Base-by-base conservation (phyloP, 2,888 invertebrate genomes). In the Latrodectus hesperus region DNA sequence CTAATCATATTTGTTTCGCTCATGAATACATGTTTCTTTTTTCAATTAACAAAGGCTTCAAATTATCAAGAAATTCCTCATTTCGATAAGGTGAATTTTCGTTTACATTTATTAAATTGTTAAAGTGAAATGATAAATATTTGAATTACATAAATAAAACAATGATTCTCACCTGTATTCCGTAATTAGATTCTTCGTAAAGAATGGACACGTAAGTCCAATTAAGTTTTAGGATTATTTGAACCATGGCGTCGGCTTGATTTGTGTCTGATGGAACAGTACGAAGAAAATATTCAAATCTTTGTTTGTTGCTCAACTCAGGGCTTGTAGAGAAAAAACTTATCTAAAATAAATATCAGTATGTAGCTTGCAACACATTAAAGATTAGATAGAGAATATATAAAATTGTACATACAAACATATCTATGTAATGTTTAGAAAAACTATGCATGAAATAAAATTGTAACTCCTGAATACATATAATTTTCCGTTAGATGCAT, bases 151-250 rank as follows among this genome's bases (percentile, higher is more conserved):
- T 38, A 38, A 38, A 38, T 38, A 38, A 38, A 6, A 38, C 4
- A 22, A 65, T 9, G 38, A 16, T 17, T 51, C 78, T 78, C 77
- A 89, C 98, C 95, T 97, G 97, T 90, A 97, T 97, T 11, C 98
- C 98, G 91, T 98, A 98, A 93, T 97, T 98, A 87, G 97, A 97
- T 92, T 98, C 98, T 92, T 98, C 98, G 92, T 98, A 98, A 90
- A 98, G 96, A 90, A 98, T 96, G 78, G 98, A 98, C n/a, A 98
- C 96, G 93, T 98, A 98, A 89, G 96, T 97, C 98, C 98, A 98
- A 75, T 95, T 95, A 93, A 98, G 95, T 90, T 94, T 94, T 91
- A 94, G 94, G 22, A 98, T 96, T 90, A 98, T 97, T 92, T 97
- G 97, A 22, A 98, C 97, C 97, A 98, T 98, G 0, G 97, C 98